Conservation (phyloP, 2,797 vertebrate species). For the Mormyrops attenuatus region DNA sequence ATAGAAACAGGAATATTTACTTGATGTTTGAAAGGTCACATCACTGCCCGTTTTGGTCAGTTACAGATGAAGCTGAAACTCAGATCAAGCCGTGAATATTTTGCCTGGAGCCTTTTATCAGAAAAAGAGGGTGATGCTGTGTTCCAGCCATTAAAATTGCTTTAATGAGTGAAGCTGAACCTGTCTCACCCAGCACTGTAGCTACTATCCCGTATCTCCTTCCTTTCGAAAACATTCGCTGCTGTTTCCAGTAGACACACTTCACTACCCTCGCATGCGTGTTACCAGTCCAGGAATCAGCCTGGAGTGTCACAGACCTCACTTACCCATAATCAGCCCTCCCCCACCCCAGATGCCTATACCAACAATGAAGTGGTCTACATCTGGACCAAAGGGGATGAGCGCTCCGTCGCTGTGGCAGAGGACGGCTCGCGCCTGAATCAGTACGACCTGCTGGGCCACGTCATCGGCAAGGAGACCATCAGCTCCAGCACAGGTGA, state of each 20-base stretch:
- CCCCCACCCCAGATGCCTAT: conserved; percentile 79
- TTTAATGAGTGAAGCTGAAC: conserved; percentile 33
- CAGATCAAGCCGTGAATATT: conserved; percentile 30
- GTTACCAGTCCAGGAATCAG: not conserved
- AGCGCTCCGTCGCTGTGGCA: conserved; percentile 86
- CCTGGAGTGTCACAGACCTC: not conserved
- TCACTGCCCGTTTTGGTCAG: conserved; percentile 31
- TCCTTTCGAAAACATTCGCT: no score
- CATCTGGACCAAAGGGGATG: conserved; percentile 87
- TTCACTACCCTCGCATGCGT: not conserved
- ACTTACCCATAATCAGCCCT: not conserved
- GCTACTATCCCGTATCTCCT: not conserved
- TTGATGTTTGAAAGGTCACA: conserved; percentile 29
- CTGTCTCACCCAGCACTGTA: conserved; percentile 16
- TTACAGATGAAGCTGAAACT: conserved; percentile 36
- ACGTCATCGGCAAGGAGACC: conserved; percentile 90
- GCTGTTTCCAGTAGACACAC: not conserved
- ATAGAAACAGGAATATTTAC: conserved; percentile 16
- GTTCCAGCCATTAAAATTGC: conserved; percentile 38
- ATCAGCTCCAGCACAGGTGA: conserved; percentile 97
- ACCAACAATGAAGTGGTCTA: conserved; percentile 96
- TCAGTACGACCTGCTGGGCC: conserved; percentile 92
- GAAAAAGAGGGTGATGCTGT: conserved; percentile 38
- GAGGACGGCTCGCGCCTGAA: conserved; percentile 91
- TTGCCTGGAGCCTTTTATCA: conserved; percentile 34